Conservation (phyloP, 2,797 vertebrate genomes). For the Aplochiton taeniatus region DNA sequence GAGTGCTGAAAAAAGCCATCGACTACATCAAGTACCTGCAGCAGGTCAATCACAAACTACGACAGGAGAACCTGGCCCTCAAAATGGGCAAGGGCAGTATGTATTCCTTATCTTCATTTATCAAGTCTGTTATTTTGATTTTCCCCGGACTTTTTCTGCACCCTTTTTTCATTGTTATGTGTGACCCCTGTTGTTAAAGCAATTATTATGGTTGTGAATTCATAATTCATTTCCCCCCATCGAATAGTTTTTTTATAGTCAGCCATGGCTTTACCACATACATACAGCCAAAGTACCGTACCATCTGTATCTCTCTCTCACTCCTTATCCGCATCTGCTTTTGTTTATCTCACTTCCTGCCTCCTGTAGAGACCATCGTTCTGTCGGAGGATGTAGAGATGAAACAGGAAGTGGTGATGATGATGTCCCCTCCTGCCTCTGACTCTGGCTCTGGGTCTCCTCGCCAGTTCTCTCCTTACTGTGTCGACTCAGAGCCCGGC, state of each 20-base stretch:
- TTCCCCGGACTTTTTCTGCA: too few relatives aligned
- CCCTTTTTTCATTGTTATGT: too few relatives aligned
- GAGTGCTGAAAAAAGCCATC: slow-evolving; percentile 93
- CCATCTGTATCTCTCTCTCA: not conserved
- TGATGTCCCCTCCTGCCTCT: slow-evolving; percentile 96
- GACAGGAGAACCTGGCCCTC: slow-evolving; percentile 94
- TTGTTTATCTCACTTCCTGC: slow-evolving; percentile 5
- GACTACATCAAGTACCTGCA: slow-evolving; percentile 98
- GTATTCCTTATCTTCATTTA: slow-evolving; percentile 39
- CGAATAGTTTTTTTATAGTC: too few relatives aligned
- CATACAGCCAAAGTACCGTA: not conserved
- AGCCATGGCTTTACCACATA: not conserved
- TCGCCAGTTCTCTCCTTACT: slow-evolving; percentile 91
- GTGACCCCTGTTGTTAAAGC: too few relatives aligned
- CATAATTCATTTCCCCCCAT: too few relatives aligned
- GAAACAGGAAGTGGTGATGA: slow-evolving; percentile 87
- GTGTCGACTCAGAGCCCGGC: slow-evolving; percentile 93
- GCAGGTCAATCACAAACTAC: slow-evolving; percentile 93
- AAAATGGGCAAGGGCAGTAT: slow-evolving; percentile 95
- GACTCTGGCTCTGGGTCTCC: slow-evolving; percentile 91
- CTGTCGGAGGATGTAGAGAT: slow-evolving; percentile 90
- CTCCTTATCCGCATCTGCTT: not conserved
- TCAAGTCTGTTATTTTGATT: not conserved
- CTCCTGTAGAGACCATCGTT: slow-evolving; percentile 78
- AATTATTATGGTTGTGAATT: too few relatives aligned